A percentile compares a stretch with the other conserved stretches of the same genome.
Evolutionary conservation across 2,888 invertebrate species (phyloP).

Genomic region (Drosophila anceps): DNA sequence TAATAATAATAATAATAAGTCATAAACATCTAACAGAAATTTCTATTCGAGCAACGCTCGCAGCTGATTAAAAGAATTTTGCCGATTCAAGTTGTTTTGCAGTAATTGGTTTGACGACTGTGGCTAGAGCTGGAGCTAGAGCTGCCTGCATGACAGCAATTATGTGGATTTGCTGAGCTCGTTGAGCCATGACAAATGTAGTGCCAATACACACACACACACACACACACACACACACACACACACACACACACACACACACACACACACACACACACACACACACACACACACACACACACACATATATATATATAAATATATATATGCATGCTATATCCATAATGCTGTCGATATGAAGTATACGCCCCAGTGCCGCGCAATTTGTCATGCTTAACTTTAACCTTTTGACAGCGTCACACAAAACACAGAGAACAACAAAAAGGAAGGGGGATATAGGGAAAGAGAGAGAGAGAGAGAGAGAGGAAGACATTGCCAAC

Average conservation of each 20-base stretch:
- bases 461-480: not conserved
- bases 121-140: not conserved
- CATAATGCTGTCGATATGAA: constrained; percentile 53
- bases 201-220: constrained; percentile 36
- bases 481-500: not conserved
- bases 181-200: constrained; percentile 46
- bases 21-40: not conserved
- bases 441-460: not conserved
- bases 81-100: constrained; percentile 17
- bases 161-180: constrained; percentile 44
- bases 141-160: constrained; percentile 27
- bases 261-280: constrained; percentile 11
- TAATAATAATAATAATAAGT: too few species aligned
- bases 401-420: constrained; percentile 59
- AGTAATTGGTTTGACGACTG: constrained; percentile 23
- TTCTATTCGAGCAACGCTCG: not conserved
- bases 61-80: not conserved
- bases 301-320: not conserved
- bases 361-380: constrained; percentile 51
- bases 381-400: constrained; percentile 76
- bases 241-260: not conserved
- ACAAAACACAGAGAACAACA: not conserved
- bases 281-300: not conserved
- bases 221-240: not conserved
- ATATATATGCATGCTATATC: not conserved